phyloP scores from a whole-genome alignment of 1,140 invertebrate species.

The Leptestheria dahalacensis region DNA sequence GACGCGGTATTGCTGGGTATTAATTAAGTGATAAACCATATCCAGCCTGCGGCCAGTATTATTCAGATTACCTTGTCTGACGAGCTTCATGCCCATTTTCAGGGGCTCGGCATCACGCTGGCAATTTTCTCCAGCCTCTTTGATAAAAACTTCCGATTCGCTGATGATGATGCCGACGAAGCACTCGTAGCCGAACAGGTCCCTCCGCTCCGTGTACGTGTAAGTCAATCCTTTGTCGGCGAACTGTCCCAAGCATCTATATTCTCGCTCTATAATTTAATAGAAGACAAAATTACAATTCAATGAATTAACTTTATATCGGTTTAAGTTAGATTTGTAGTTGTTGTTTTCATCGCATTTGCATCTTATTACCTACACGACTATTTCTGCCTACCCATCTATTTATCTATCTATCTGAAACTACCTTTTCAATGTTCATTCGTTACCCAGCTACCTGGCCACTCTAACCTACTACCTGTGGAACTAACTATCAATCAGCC shows the following conservation, averaged over 20 bases:
- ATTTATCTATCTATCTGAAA: too few relatives aligned
- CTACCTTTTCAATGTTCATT: too few relatives aligned
- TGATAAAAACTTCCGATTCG: slow-evolving; percentile 46
- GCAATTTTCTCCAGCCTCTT: slow-evolving; percentile 53
- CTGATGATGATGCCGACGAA: slow-evolving; percentile 50
- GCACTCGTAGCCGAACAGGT: slow-evolving; percentile 48
- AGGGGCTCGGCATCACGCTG: slow-evolving; percentile 43
- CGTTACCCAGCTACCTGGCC: too few relatives aligned
- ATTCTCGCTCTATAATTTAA: slow-evolving; percentile 41
- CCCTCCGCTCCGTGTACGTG: slow-evolving; percentile 49
- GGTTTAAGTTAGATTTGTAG: not conserved
- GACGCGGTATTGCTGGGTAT: too few relatives aligned
- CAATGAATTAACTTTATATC: not conserved
- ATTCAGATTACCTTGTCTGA: slow-evolving; percentile 33
- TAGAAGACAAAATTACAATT: not conserved
- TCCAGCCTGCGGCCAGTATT: too few relatives aligned
- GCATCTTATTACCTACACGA: too few relatives aligned
- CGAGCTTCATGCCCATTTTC: slow-evolving; percentile 46
- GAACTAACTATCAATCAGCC: too few relatives aligned
- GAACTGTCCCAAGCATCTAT: slow-evolving; percentile 54
- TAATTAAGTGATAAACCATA: too few relatives aligned
- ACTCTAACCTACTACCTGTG: too few relatives aligned
- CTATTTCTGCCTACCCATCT: too few relatives aligned
- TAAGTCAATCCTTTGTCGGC: slow-evolving; percentile 47
- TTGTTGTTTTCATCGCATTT: too few relatives aligned